Percentiles rank a stretch among this genome's conserved stretches.
phyloP scores from a whole-genome alignment of 2,113 vertebrate species.

The Donacobius atricapilla region DNA sequence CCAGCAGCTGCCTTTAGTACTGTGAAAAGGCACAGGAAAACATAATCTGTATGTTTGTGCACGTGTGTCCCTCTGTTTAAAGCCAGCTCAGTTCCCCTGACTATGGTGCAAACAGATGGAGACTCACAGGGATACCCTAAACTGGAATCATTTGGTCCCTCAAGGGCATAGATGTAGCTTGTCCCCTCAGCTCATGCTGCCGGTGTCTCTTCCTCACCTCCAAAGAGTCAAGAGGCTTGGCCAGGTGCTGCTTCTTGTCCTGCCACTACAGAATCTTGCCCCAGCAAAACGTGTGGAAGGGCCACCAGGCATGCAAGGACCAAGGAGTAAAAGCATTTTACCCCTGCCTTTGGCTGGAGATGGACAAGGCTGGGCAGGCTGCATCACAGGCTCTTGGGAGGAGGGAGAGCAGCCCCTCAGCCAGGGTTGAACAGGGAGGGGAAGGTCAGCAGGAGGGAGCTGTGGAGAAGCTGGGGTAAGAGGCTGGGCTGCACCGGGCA shows the following conservation, averaged over 20 bases:
- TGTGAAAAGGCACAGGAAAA: background rate
- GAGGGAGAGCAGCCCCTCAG: background rate
- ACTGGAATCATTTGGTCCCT: background rate
- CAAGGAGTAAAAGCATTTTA: background rate
- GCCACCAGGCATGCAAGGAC: background rate
- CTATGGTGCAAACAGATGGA: background rate
- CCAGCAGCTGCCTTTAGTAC: background rate
- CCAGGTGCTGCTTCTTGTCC: background rate
- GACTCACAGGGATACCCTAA: background rate
- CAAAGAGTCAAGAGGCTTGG: background rate
- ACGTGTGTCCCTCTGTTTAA: background rate
- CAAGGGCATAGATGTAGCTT: background rate
- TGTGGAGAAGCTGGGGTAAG: background rate
- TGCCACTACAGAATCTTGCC: background rate
- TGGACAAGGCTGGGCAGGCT: conserved; percentile 23
- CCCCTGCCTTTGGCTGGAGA: background rate
- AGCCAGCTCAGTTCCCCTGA: background rate
- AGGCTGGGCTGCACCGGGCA: background rate
- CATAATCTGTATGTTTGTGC: fast-evolving
- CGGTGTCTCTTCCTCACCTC: background rate
- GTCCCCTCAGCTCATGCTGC: background rate
- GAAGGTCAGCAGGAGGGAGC: background rate
- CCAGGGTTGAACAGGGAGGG: background rate
- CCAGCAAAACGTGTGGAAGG: background rate
- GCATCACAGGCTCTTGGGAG: background rate